A percentile compares a stretch with the other conserved stretches of the same genome.
These are phyloP conservation scores for Podiceps cristatus DNA, from an alignment of 2,113 vertebrate species.

Conservation along the genomic window DNA sequence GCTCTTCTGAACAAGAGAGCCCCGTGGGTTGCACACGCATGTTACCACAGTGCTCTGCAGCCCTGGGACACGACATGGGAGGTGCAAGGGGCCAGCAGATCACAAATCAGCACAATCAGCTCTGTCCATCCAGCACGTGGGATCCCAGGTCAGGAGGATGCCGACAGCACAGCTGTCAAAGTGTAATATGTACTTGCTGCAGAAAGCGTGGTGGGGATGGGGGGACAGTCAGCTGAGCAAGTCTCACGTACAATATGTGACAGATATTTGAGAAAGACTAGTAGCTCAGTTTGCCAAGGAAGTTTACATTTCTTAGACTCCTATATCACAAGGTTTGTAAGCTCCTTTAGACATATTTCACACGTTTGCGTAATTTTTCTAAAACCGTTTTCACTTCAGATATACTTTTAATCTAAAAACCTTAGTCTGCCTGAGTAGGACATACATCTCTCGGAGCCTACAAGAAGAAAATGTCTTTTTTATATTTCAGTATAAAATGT, in stretches of 20 bases:
- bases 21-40: neutral
- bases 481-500: neutral
- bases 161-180: neutral
- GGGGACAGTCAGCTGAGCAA: neutral
- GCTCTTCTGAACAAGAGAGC: neutral
- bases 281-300: neutral
- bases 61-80: neutral
- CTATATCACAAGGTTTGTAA: neutral
- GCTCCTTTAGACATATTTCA: neutral
- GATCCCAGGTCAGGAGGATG: neutral
- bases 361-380: neutral
- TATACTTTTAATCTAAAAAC: neutral
- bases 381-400: neutral
- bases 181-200: neutral
- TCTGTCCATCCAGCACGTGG: neutral
- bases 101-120: neutral
- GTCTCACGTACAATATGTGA: accelerated
- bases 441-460: neutral
- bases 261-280: neutral
- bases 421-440: neutral
- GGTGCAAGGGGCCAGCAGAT: neutral
- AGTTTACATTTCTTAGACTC: neutral
- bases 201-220: neutral
- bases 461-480: neutral
- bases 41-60: neutral